Evolutionary conservation across 2,888 invertebrate genomes (phyloP).

Genomic region (Gastracanthus pulcherrimus): DNA sequence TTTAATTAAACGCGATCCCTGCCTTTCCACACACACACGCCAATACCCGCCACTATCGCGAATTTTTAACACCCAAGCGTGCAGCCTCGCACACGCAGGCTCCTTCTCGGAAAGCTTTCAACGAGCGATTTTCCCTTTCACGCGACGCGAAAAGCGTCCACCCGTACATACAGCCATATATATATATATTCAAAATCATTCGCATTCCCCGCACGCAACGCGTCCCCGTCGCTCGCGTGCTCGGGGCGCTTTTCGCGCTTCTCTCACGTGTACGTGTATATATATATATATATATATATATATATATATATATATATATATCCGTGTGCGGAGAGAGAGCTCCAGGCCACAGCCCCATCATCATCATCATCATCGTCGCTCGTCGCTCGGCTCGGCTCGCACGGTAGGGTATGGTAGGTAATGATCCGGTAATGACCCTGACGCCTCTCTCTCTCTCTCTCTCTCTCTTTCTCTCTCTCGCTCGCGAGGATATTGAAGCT

Average conservation of each 20-base stretch:
- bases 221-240: background rate
- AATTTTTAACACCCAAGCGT: background rate
- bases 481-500: slow-evolving; percentile 62
- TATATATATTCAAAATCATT: background rate
- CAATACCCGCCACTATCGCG: no score
- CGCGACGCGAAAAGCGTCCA: background rate
- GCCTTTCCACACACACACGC: background rate
- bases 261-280: background rate
- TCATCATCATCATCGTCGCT: slow-evolving; percentile 58
- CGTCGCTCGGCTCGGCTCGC: slow-evolving; percentile 68
- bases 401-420: slow-evolving; percentile 74
- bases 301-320: no score
- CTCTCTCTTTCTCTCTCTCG: no score
- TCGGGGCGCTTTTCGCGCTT: slow-evolving; percentile 2
- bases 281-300: no score
- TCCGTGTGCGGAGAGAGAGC: background rate
- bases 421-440: slow-evolving; percentile 77
- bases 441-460: no score
- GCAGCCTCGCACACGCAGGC: background rate
- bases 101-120: slow-evolving; percentile 38
- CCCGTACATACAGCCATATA: background rate
- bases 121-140: slow-evolving; percentile 2
- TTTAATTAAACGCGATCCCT: slow-evolving; percentile 24
- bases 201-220: background rate
- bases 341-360: slow-evolving; percentile 55